Evolutionary conservation across 30 jellyfish, hydroid and myxozoan species (phyloP).

Genomic region (Turritopsis dohrnii): DNA sequence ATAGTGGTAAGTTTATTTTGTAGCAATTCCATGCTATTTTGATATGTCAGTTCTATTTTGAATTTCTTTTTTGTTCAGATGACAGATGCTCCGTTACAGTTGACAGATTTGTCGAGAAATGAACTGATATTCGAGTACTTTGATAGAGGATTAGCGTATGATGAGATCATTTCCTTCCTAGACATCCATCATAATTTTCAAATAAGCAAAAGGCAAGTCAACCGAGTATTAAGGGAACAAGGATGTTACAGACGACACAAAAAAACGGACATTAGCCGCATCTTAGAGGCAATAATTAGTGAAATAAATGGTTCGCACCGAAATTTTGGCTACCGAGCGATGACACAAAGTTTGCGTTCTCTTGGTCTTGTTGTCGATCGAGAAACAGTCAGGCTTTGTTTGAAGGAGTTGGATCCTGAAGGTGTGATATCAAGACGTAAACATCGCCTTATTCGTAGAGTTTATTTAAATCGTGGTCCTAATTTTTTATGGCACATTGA

Average conservation of each 20-base stretch:
- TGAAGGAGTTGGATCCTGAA: slow-evolving; percentile 46
- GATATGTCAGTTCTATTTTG: neutral
- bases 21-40: neutral
- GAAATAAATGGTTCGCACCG: slow-evolving; percentile 13
- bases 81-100: neutral
- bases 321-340: slow-evolving; percentile 28
- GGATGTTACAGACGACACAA: slow-evolving; percentile 12
- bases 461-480: slow-evolving; percentile 37
- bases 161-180: neutral
- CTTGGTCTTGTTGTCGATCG: slow-evolving; percentile 18
- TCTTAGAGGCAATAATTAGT: neutral
- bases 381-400: slow-evolving; percentile 10
- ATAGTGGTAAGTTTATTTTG: neutral
- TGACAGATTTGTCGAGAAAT: neutral
- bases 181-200: slow-evolving; percentile 3
- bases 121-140: neutral
- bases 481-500: slow-evolving; percentile 47
- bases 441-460: slow-evolving; percentile 38
- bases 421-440: slow-evolving; percentile 33
- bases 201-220: slow-evolving; percentile 26
- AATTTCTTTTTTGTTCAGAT: neutral
- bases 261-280: neutral
- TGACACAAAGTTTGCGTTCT: slow-evolving; percentile 8
- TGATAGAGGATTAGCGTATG: neutral
- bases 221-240: slow-evolving; percentile 17